These are phyloP conservation scores for Caenorhabditis plicata DNA, from an alignment of 2,888 invertebrate genomes.

Conservation along the genomic window DNA sequence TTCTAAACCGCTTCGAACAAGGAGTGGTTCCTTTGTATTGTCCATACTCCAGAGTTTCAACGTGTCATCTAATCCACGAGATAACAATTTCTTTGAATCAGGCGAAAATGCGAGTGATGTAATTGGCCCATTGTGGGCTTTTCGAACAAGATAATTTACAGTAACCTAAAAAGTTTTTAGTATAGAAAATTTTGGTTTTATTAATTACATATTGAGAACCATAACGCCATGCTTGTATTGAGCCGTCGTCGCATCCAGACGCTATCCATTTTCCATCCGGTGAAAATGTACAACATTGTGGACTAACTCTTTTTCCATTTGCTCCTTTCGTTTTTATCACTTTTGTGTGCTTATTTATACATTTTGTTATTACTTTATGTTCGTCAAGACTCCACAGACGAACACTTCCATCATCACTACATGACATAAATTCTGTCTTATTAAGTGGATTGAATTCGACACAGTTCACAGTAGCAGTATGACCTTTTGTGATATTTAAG, in stretches of 20 bases:
- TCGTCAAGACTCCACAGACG: conserved; percentile 85
- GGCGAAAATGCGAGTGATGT: conserved; percentile 84
- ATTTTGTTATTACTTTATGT: conserved; percentile 68
- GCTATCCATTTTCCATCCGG: conserved; percentile 75
- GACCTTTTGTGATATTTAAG: conserved; percentile 89
- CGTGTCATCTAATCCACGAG: conserved; percentile 76
- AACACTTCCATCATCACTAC: conserved; percentile 86
- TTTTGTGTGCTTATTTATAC: conserved; percentile 60
- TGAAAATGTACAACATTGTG: conserved; percentile 57
- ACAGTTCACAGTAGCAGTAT: conserved; percentile 84
- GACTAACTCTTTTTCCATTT: conserved; percentile 57
- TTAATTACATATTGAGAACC: conserved; percentile 78
- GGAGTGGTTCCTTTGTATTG: conserved; percentile 78
- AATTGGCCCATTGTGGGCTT: conserved; percentile 68
- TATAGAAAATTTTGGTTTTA: not conserved
- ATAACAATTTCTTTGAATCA: conserved; percentile 67
- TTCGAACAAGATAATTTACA: conserved; percentile 77
- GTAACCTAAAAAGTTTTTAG: conserved; percentile 72
- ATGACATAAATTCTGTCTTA: conserved; percentile 89
- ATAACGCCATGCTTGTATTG: conserved; percentile 95
- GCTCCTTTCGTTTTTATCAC: conserved; percentile 61
- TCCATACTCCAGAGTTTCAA: conserved; percentile 83
- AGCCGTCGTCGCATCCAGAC: conserved; percentile 90
- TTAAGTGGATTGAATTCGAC: conserved; percentile 91
- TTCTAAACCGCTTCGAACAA: conserved; percentile 75